Base-by-base conservation (phyloP, 2,113 vertebrate species). In the Peromyscus polionotus region DNA sequence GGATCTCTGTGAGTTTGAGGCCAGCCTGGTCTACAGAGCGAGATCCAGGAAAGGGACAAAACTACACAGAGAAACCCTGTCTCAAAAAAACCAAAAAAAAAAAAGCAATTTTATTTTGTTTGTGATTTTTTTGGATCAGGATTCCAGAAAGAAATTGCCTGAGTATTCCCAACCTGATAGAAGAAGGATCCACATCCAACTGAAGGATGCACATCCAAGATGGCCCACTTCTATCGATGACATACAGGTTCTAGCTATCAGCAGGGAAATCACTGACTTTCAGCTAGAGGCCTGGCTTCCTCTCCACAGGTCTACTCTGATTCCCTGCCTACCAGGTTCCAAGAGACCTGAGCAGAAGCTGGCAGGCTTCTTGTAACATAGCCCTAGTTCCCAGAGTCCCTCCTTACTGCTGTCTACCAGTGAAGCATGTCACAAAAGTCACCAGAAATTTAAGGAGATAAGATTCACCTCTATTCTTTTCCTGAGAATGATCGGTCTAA, bases 71-170 rank as follows among this genome's bases (percentile, higher is more conserved):
- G 42, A 42, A 42, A 42, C 42, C 42, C 42, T 42, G 42, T 42
- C 42, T 42, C 4, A 42, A 42, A 42, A 42, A 42, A 42, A 42
- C 42, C 42, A 42, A 42, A 42, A 42, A 42, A 42, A 57, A 73
- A 91, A 93, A 0, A 31, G n/a, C 22, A 85, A 36, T 61, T 94
- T 93, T 70, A 93, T 90, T 97, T 93, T 86, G 77, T 42, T 93
- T 42, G 67, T 20, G 26, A 59, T 13, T 76, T 72, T 72, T 36
- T 24, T 39, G 7, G 17, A 2, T 79, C 70, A 77, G 67, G 20
- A 77, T 83, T 72, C 54, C 75, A 14, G 59, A 67, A 85, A 89
- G 11, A 7, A 31, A 77, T 59, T 67, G 33, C 12, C 33, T 86
- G 28, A 54, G 5, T 24, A 14, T 39, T 90, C 33, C 73, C 26